Evolutionary conservation across 2,113 vertebrate genomes (phyloP), one percentile per base, ranked within the genome.

Genomic region (Lycocorax pyrrhopterus): DNA sequence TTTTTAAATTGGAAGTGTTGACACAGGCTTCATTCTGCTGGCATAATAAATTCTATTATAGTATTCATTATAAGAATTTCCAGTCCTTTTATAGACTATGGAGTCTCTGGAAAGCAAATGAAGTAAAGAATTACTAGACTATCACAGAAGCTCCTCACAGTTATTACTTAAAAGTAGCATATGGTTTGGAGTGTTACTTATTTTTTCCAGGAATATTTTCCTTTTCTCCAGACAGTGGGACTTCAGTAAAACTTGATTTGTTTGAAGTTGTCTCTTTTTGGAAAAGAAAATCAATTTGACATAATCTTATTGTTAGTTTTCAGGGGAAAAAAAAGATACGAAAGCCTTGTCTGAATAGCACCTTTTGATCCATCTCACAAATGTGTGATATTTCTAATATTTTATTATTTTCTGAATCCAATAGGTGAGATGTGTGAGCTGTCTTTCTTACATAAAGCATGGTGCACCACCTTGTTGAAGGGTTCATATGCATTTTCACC

Each of bases 1-100:
- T 90, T 95, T 95, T 96, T 94, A 93, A 94, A n/a, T 58, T 84
- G 88, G 58, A 90, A 93, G 73, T 89, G 92, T 89, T 95, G 94
- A 94, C 79, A 94, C 12, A 71, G 75, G 20, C 74, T 92, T 88
- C 88, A 91, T 94, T 94, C 84, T 86, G 13, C 33, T 92, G 89
- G 78, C 89, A 91, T 81, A 93, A 91, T 86, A 93, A 93, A 92
- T 93, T 89, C 59, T 60, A 86, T 91, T 95, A 77, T 86, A 89
- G 64, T 56, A 73, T 89, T 85, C 67, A 74, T 77, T 96, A 93
- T 73, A 95, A 77, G 87, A 91, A 77, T 96, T 97, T 96, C 93
- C 94, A 92, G 56, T 92, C 87, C 89, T 91, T 96, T 96, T 96
- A 97, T 94, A 95, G 89, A 81, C 60, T 78, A 4, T 62, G 37